Base-by-base conservation (phyloP, 2,797 vertebrate species). In the Podarcis lilfordi region DNA sequence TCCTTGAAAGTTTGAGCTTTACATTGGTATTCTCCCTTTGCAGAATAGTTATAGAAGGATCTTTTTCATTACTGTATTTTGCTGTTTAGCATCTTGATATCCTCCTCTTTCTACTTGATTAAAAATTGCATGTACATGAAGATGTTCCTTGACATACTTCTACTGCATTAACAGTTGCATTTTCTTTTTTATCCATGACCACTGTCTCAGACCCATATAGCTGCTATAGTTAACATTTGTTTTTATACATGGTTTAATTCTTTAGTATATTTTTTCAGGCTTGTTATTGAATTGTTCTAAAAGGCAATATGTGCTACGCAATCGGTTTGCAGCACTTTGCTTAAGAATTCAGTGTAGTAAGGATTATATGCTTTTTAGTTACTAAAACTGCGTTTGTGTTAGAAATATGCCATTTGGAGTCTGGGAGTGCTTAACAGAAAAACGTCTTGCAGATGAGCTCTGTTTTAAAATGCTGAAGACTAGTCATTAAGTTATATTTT, bases 151-250 rank as follows among this genome's bases (percentile, higher is more conserved):
- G 94, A 96, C 96, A 96, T 96, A 97, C 96, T 96, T 96, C 93
- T 96, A 95, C 96, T 97, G 97, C 96, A 95, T 97, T 97, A 97
- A 97, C 96, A 97, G 96, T 96, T 95, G 97, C 83, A 96, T 96
- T 89, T 97, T 86, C 80, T 82, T 87, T 81, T 86, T 97, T 96
- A 95, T 96, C 95, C 92, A 91, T 96, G 96, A 97, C 97, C 96
- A 96, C 97, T 97, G 93, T 97, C 96, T 97, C 95, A 96, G 96
- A 96, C 88, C 91, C 96, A 95, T 96, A 96, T 96, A 96, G 96
- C 96, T 96, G 96, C 95, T 97, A 89, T 95, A 96, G 96, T 96
- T 96, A 95, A 97, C 94, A 95, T 96, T 95, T 95, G 94, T 95
- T 97, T 92, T 95, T 94, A 90, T 96, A 96, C 90, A 90, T 95